Base-by-base conservation (phyloP, 1,140 invertebrate genomes). In the Thrips palmi region DNA sequence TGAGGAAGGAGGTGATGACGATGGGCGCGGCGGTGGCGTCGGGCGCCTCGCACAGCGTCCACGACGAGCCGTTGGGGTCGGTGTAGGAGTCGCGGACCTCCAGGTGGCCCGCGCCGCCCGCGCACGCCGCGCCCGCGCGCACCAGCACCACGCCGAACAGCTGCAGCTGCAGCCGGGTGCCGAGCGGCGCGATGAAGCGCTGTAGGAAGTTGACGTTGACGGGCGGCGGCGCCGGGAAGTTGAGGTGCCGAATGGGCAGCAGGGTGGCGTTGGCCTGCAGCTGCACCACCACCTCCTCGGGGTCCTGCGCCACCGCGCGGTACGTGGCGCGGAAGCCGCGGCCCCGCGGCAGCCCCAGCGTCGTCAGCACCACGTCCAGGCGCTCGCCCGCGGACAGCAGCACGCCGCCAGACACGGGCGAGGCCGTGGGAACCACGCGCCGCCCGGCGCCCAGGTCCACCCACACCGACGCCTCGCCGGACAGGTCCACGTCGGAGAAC, bases 71-170 rank as follows among this genome's bases (percentile, higher is more conserved):
- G 52, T 75, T 74, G 34, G 56, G 55, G 41, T 72, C 71, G 0
- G 68, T 67, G 50, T 76, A 76, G 39, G 64, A 71, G 52, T 77
- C 74, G 39, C 58, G 62, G 10, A 71, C 62, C 55, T 71, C 65
- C 4, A 68, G 41, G 17, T 48, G 38, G 6, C 65, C 65, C 12
- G 40, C 47, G 4, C 51, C 51, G 17, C 45, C 33, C 22, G 47
- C 46, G 3, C 22, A 34, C 22, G 52, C 33, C 3, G 46, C 45
- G 3, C 53, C 33, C 3, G 47, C 37, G 2, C 46, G 37, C 8
- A 51, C 48, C 31, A 52, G 47, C 0, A 24, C 29, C 2, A 44
- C 43, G 7, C 37, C 39, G n/a, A 37, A 37, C 15, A 77, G 50
- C 24, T 59, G 56, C 7, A 77, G 45, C 23, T 61, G 52, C 21